Conservation (phyloP, 1,140 invertebrate species). For the Coenobita brevimanus region DNA sequence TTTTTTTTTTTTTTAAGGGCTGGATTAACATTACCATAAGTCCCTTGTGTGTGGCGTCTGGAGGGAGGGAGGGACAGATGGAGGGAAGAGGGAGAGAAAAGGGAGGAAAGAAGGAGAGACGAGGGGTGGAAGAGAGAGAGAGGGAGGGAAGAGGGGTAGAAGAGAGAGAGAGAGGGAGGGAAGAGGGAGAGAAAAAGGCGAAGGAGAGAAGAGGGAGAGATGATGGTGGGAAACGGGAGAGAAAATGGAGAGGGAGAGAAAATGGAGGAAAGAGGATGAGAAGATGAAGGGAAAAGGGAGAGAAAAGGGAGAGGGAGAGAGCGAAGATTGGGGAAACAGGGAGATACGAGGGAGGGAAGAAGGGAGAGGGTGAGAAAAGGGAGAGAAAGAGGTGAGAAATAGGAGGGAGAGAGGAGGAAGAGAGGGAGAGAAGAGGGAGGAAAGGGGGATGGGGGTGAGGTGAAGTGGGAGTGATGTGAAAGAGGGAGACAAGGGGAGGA, state of each 20-base stretch:
- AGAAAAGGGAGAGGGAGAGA: not conserved
- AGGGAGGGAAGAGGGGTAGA: not conserved
- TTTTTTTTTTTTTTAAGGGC: no score
- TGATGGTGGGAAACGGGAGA: not conserved
- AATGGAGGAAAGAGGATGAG: not conserved
- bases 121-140: not conserved
- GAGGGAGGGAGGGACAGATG: no score
- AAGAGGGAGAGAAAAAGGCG: not conserved
- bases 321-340: not conserved
- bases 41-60: no score
- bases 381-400: not conserved
- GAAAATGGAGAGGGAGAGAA: not conserved
- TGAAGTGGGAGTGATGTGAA: not conserved
- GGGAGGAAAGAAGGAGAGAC: constrained; percentile 7
- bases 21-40: no score
- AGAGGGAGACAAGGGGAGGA: not conserved
- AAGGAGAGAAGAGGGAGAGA: not conserved
- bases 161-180: not conserved
- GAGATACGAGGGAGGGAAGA: not conserved
- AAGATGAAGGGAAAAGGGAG: not conserved
- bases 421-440: not conserved
- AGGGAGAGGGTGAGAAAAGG: not conserved
- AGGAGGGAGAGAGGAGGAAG: not conserved
- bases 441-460: not conserved
- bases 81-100: not conserved